These are phyloP conservation scores for Dicaeum eximium DNA, from an alignment of 2,113 vertebrate genomes.

Conservation along the genomic window DNA sequence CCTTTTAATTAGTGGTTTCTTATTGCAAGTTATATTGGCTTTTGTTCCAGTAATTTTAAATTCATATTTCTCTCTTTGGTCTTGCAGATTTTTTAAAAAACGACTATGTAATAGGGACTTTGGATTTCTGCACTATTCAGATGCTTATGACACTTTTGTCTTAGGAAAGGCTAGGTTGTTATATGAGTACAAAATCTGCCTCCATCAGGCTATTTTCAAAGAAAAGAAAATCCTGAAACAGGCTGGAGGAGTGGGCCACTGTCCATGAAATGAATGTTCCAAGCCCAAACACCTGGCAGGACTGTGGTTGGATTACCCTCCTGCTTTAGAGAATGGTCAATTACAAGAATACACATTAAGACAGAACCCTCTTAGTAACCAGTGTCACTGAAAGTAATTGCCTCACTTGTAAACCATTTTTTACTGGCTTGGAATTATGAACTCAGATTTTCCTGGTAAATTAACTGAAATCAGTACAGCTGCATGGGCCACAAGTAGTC, in stretches of 20 bases:
- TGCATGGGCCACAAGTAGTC: not conserved
- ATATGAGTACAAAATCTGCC: not conserved
- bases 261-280: not conserved
- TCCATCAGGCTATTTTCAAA: not conserved
- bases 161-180: not conserved
- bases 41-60: not conserved
- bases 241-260: not conserved
- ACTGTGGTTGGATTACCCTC: not conserved
- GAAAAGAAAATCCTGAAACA: not conserved
- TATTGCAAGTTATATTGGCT: not conserved
- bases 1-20: not conserved
- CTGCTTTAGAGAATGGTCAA: not conserved
- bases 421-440: not conserved
- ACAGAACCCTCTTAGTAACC: not conserved
- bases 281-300: not conserved
- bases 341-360: not conserved
- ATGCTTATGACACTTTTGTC: not conserved
- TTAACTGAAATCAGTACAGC: not conserved
- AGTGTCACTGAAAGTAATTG: not conserved
- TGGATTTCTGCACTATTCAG: not conserved
- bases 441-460: not conserved
- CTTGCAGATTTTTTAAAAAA: not conserved
- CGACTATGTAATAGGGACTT: not conserved
- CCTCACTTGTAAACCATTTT: not conserved
- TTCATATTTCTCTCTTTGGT: not conserved